Percentiles rank a stretch among this genome's conserved stretches.
These are phyloP conservation scores for Enteromius trimaculatus DNA, from an alignment of 2,797 vertebrate species.

Conservation along the genomic window DNA sequence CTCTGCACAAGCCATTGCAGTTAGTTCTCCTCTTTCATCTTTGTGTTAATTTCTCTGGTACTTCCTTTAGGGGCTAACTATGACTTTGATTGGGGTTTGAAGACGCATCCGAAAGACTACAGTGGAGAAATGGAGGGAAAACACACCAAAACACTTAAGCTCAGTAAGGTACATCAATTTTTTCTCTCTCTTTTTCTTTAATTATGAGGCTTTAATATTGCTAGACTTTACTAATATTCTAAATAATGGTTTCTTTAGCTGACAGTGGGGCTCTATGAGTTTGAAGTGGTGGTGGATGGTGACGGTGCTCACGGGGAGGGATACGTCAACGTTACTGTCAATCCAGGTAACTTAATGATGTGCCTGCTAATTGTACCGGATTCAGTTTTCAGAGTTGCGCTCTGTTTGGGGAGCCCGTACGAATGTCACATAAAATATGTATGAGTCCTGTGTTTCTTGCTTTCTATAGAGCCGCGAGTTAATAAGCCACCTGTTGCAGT, in stretches of 20 bases:
- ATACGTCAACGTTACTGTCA: conserved; percentile 95
- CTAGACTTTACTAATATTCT: not conserved
- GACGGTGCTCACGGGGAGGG: conserved; percentile 87
- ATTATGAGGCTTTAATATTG: not conserved
- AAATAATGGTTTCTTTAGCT: conserved; percentile 76
- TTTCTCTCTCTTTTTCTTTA: not conserved
- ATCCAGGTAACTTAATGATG: conserved; percentile 82
- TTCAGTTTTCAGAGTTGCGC: not conserved
- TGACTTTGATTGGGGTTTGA: conserved; percentile 90
- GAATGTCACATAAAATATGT: conserved; percentile 12
- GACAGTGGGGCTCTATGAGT: conserved; percentile 94
- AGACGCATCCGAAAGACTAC: conserved; percentile 92
- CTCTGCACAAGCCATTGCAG: not conserved
- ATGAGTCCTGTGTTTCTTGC: not conserved
- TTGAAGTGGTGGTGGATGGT: conserved; percentile 87
- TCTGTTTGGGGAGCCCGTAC: not conserved
- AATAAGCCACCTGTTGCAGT: conserved; percentile 93
- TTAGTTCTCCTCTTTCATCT: not conserved
- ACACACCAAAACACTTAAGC: conserved; percentile 84
- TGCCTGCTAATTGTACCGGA: not conserved
- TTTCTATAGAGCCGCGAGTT: conserved; percentile 87
- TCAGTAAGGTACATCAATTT: conserved; percentile 92
- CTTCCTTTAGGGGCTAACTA: conserved; percentile 83
- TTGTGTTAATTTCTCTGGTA: conserved; percentile 49
- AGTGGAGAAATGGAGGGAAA: conserved; percentile 94